Evolutionary conservation across 2,113 vertebrate genomes (phyloP).

Genomic region (Siphamia tubifer): DNA sequence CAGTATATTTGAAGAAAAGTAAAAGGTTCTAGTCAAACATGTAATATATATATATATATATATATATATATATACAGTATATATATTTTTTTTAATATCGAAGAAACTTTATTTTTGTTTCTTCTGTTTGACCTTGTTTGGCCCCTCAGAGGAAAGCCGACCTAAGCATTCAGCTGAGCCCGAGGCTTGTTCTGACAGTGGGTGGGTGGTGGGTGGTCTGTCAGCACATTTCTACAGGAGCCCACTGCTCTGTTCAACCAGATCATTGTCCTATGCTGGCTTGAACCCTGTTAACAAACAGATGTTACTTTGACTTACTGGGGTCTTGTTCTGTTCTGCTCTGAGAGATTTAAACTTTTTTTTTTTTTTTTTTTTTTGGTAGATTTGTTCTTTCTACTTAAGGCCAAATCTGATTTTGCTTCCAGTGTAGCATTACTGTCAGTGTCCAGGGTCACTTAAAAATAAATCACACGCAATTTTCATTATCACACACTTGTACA

Average conservation of each 20-base stretch:
- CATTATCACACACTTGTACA: not conserved
- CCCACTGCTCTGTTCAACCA: constrained; percentile 47
- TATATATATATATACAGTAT: not conserved
- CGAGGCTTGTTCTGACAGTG: constrained; percentile 58
- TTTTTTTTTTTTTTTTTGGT: not conserved
- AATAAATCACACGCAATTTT: not conserved
- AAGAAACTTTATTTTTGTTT: constrained; percentile 21
- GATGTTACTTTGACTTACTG: constrained; percentile 19
- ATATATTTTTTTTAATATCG: constrained; percentile 39
- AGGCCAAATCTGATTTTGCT: not conserved
- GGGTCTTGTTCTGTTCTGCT: constrained; percentile 12
- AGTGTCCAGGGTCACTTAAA: not conserved
- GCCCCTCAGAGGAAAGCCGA: constrained; percentile 37
- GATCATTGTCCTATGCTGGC: constrained; percentile 61
- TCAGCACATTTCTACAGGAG: constrained; percentile 65
- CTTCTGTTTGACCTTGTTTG: constrained; percentile 55
- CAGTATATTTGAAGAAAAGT: not conserved
- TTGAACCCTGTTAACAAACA: constrained; percentile 49
- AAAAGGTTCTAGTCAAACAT: too few relatives aligned
- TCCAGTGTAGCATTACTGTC: not conserved
- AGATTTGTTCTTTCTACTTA: not conserved
- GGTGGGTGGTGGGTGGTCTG: constrained; percentile 68
- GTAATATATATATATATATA: too few relatives aligned
- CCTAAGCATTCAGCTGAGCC: constrained; percentile 50
- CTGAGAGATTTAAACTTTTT: not conserved